These are phyloP conservation scores for Clanis bilineata DNA, from an alignment of 2,888 invertebrate species.

Conservation along the genomic window DNA sequence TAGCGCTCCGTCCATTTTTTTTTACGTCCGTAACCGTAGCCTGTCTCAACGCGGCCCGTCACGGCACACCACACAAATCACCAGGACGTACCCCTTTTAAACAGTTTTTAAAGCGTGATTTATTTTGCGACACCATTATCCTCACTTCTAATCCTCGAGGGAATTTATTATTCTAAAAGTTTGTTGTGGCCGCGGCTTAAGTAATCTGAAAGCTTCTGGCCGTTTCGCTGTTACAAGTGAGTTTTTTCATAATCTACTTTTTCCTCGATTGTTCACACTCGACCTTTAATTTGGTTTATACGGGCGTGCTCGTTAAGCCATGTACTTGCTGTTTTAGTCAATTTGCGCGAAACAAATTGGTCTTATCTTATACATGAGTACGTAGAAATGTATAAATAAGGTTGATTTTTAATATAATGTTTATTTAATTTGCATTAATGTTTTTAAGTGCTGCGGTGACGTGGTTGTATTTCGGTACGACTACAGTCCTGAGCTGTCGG, in stretches of 20 bases:
- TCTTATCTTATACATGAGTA: neutral
- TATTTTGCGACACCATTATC: conserved; percentile 66
- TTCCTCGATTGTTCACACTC: neutral
- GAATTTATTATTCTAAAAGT: conserved; percentile 68
- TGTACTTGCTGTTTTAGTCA: neutral
- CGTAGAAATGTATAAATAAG: neutral
- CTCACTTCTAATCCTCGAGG: conserved; percentile 63
- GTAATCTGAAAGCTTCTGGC: conserved; percentile 57
- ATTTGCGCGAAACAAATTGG: neutral
- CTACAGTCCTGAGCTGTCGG: too few species aligned
- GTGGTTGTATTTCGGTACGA: too few species aligned
- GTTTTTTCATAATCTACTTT: conserved; percentile 36
- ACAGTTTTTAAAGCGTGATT: conserved; percentile 67
- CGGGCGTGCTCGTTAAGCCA: neutral
- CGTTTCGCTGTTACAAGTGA: conserved; percentile 48
- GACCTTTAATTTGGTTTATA: neutral
- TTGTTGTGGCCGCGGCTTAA: conserved; percentile 63
- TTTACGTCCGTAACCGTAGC: too few species aligned
- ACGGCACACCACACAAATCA: conserved; percentile 60
- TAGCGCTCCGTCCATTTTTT: too few species aligned
- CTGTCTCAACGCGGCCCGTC: conserved; percentile 32
- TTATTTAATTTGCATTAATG: neutral
- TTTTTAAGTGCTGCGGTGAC: too few species aligned
- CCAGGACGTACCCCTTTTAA: conserved; percentile 58
- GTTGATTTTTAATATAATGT: neutral